Evolutionary conservation across 2,888 invertebrate species (phyloP), one percentile per base, ranked within the genome.

Genomic region (Sphecodes monilicornis): DNA sequence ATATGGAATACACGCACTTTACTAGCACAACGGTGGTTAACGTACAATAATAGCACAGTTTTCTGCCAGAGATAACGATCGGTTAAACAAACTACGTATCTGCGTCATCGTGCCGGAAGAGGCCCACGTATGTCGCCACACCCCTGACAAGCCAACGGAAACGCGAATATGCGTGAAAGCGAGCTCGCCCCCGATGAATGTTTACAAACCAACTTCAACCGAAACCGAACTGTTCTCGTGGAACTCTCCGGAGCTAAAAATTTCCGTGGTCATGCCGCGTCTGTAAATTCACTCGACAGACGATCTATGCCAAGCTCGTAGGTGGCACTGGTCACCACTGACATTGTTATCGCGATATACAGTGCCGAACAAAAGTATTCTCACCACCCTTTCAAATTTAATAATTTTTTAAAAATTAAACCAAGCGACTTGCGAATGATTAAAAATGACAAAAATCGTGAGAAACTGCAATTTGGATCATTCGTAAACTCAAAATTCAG

Each of bases 51-150:
- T 57, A 41, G 43, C 29, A 72, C 81, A 74, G 69, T 76, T 81
- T 81, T 66, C 74, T 46, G 73, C 26, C 43, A n/a, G 73, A 81
- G 79, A 87, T 90, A 90, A 90, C 87, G 90, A 89, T 89, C 86
- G 88, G 85, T 70, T 72, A 84, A 89, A 89, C 81, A 86, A 89
- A 81, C 85, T 68, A 83, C 84, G 36, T 74, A 76, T 84, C 75
- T 88, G 89, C 89, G 89, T 90, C 90, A 90, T 82, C 76, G 78
- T 78, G 79, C 80, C 83, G 79, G 74, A 85, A 85, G 78, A 78
- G 85, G 80, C 50, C 76, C 75, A 54, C 43, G 69, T 41, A 68
- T 74, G 64, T 76, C 86, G 89, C 89, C 90, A 90, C 90, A 89
- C 90, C 90, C 90, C 86, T 79, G 76, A 41, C 57, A 64, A 77